Evolutionary conservation across 2,113 vertebrate species (phyloP).

Genomic region (Nyctibius bracteatus): DNA sequence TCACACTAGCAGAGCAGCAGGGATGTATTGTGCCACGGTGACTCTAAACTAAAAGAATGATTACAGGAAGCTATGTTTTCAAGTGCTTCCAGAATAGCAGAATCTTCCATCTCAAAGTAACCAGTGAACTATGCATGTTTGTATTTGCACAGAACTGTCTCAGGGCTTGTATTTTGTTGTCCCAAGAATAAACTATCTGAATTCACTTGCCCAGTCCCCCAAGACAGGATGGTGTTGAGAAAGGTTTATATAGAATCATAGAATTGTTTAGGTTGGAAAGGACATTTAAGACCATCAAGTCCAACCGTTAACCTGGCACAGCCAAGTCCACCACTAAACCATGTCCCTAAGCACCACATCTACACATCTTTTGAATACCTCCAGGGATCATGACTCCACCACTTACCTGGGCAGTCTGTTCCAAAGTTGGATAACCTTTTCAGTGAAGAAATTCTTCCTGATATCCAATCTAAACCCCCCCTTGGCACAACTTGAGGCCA

Average conservation of each 20-base stretch:
- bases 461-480: too few relatives aligned
- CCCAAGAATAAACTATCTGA: neutral
- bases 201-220: accelerated
- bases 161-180: neutral
- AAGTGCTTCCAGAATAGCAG: neutral
- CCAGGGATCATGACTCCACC: too few relatives aligned
- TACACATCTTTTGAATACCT: too few relatives aligned
- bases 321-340: too few relatives aligned
- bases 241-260: neutral
- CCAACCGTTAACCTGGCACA: too few relatives aligned
- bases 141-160: neutral
- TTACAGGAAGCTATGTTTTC: neutral
- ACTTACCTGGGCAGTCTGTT: too few relatives aligned
- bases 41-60: neutral
- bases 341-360: too few relatives aligned
- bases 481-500: too few relatives aligned
- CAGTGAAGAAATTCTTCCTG: too few relatives aligned
- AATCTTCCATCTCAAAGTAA: neutral
- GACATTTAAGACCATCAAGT: too few relatives aligned
- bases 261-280: too few relatives aligned
- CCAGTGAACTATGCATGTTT: neutral
- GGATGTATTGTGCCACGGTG: neutral
- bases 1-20: neutral
- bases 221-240: neutral
- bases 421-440: too few relatives aligned